A percentile compares a stretch with the other conserved stretches of the same genome.
Conservation (phyloP, 2,113 vertebrate genomes). For the Machaerirhynchus nigripectus region DNA sequence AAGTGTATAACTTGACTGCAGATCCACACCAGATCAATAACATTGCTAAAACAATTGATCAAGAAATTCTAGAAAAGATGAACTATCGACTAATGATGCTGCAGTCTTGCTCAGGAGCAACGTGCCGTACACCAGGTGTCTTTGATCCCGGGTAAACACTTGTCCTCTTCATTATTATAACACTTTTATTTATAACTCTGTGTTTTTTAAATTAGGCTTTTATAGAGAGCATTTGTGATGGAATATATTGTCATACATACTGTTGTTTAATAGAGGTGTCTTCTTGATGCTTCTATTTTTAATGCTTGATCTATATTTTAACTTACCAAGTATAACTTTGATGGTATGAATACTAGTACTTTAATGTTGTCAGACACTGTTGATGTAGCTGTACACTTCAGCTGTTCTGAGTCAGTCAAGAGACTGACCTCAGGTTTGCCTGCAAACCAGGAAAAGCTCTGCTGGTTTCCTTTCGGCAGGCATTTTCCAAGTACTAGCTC, state of each 20-base stretch:
- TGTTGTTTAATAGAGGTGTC: neutral
- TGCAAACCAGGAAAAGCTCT: neutral
- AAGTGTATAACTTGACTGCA: constrained; percentile 94
- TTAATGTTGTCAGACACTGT: neutral
- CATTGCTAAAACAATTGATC: constrained; percentile 92
- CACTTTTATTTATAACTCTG: no score
- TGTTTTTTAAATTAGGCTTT: neutral
- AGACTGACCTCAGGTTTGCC: neutral
- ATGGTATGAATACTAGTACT: neutral
- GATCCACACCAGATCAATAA: constrained; percentile 94
- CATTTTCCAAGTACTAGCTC: neutral
- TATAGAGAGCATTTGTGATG: neutral
- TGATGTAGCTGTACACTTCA: neutral
- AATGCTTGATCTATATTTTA: neutral
- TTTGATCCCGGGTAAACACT: constrained; percentile 80
- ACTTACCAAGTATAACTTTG: neutral
- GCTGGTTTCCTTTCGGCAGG: neutral
- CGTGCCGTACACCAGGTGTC: constrained; percentile 88
- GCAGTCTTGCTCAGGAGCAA: constrained; percentile 89
- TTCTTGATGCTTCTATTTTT: neutral
- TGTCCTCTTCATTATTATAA: neutral
- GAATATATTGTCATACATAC: neutral
- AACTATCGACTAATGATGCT: constrained; percentile 98
- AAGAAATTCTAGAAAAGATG: constrained; percentile 97
- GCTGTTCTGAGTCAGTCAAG: neutral